Base-by-base conservation (phyloP, 2,797 vertebrate genomes). In the Selene dorsalis region DNA sequence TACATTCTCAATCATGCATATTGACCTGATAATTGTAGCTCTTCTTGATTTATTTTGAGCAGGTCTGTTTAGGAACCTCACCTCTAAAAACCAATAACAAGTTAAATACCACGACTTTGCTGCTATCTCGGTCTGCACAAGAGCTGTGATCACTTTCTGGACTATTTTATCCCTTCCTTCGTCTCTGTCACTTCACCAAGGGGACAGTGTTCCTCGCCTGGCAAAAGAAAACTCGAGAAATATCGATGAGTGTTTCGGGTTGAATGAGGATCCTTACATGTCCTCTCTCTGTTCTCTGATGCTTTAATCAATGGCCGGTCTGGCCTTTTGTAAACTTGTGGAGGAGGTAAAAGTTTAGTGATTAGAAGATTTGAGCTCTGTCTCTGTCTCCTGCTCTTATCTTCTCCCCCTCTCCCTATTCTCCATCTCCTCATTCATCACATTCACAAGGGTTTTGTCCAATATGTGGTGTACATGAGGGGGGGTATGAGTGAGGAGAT, bases 241-340 rank as follows among this genome's bases (percentile, higher is more conserved):
- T 22, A 22, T 52, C 5, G 22, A 52, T 52, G 50, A 52, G 22
- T 4, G 22, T 52, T 52, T 52, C 1, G 11, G 8, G 50, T 4
- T 52, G 50, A 24, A 24, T 52, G 22, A 52, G 22, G 50, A 14
- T 52, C n/a, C 12, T 52, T 4, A 47, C 10, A 13, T 52, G 11
- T 20, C n/a, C n/a, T 12, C n/a, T 12, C 1, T 50, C 50, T 39
- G 58, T 10, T 24, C 39, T 50, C 24, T 50, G 62, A 50, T 13
- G 52, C 43, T 58, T 61, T 48, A 41, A 56, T 78, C 77, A 78
- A 59, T 69, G 69, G 28, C 43, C 43, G 66, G 16, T 53, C 50
- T 43, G 26, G 16, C 9, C 17, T 2, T 58, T 17, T 66, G 41
- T 38, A 18, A 56, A 61, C 35, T n/a, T 13, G 20, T 47, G 12